phyloP scores from a whole-genome alignment of 1,140 invertebrate species.

The Leguminivora glycinivorella region DNA sequence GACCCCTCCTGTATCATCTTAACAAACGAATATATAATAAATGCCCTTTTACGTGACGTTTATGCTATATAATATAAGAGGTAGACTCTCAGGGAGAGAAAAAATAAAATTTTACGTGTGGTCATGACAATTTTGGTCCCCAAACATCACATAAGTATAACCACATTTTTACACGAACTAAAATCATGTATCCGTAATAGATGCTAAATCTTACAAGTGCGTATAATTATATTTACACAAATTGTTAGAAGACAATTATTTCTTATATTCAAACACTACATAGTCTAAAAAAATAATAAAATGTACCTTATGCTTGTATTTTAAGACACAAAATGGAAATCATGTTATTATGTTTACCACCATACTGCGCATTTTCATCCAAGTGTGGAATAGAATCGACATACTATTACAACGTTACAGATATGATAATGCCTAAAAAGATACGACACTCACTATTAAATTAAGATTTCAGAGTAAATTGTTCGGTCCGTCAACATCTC shows the following conservation, averaged over 20 bases:
- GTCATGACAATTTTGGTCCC: too few species aligned
- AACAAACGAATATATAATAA: too few species aligned
- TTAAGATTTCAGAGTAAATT: background rate
- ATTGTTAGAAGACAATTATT: background rate
- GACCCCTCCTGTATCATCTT: too few species aligned
- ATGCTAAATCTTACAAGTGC: too few species aligned
- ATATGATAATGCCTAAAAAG: background rate
- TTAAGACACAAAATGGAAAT: background rate
- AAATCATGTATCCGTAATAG: too few species aligned
- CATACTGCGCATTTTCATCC: background rate
- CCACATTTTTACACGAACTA: too few species aligned
- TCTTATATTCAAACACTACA: background rate
- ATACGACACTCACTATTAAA: background rate
- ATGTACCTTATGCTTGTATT: background rate
- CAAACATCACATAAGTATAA: too few species aligned
- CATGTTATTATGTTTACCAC: background rate
- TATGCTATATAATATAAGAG: too few species aligned
- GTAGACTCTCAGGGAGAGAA: too few species aligned
- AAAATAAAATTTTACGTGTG: too few species aligned
- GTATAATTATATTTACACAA: background rate
- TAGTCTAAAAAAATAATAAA: background rate
- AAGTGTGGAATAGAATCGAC: background rate
- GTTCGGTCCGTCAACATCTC: too few species aligned
- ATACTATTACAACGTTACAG: background rate
- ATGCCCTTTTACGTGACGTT: too few species aligned